These are phyloP conservation scores for Percopsis transmontana DNA, from an alignment of 2,113 vertebrate species.

Conservation along the genomic window DNA sequence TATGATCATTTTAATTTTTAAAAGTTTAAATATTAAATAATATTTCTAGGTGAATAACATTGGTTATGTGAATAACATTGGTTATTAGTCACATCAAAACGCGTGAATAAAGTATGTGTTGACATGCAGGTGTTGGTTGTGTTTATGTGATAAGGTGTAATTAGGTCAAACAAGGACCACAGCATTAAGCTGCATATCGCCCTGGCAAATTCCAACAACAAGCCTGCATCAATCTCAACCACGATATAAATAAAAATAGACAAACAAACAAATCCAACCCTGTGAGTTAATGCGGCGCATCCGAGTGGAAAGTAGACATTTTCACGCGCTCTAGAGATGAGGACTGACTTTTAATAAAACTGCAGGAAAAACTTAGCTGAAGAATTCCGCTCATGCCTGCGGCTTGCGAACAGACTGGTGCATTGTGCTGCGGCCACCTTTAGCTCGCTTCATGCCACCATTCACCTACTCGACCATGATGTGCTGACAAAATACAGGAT, in stretches of 20 bases:
- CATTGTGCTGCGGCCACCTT: neutral
- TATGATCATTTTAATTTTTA: neutral
- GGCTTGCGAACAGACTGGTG: neutral
- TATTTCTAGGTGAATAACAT: no score
- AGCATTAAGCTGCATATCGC: constrained; percentile 80
- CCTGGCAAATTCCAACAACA: constrained; percentile 85
- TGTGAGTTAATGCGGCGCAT: constrained; percentile 97
- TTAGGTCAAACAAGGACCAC: constrained; percentile 82
- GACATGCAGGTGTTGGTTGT: constrained; percentile 19
- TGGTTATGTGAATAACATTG: no score
- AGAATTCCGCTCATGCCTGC: neutral
- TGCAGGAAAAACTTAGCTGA: constrained; percentile 84
- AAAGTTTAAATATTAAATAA: no score
- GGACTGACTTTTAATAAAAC: constrained; percentile 96
- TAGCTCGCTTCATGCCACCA: constrained; percentile 52
- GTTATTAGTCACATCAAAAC: no score
- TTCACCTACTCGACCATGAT: constrained; percentile 55
- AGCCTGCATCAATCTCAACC: constrained; percentile 93
- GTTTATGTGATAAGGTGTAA: constrained; percentile 54
- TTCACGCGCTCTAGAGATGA: constrained; percentile 96
- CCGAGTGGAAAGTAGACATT: constrained; percentile 98
- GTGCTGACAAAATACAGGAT: constrained; percentile 57
- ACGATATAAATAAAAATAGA: constrained; percentile 94
- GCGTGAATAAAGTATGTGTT: constrained; percentile 3
- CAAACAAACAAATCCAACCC: constrained; percentile 94